Evolutionary conservation across 2,113 vertebrate genomes (phyloP).

Genomic region (Chauna torquata): DNA sequence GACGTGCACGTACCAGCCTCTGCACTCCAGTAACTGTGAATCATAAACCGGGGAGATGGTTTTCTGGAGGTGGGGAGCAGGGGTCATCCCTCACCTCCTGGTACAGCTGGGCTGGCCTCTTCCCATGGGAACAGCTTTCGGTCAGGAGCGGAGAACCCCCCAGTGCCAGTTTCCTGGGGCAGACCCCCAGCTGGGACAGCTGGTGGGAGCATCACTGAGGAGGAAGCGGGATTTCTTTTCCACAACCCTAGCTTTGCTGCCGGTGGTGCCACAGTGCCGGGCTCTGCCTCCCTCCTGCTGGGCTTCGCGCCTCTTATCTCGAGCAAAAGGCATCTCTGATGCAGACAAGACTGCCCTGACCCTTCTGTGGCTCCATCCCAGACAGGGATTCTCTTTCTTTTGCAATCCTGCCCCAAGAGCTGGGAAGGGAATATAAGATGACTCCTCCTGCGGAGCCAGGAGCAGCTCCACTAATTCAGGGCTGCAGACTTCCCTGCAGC

Average conservation of each 20-base stretch:
- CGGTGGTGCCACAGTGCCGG: neutral
- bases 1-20: neutral
- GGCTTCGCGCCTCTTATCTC: neutral
- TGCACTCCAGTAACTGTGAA: accelerated
- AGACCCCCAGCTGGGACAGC: neutral
- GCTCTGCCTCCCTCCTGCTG: neutral
- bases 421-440: neutral
- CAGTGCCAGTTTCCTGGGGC: accelerated
- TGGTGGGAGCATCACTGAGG: accelerated
- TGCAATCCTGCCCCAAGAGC: neutral
- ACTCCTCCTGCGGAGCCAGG: neutral
- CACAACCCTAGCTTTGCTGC: neutral
- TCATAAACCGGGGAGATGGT: neutral
- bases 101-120: neutral
- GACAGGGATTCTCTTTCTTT: neutral
- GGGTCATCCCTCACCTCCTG: neutral
- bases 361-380: neutral
- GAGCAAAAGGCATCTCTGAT: neutral
- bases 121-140: neutral
- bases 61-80: neutral
- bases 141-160: neutral
- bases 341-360: neutral
- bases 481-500: neutral
- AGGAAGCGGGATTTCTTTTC: neutral
- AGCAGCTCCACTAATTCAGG: neutral